Evolutionary conservation across 2,888 invertebrate genomes (phyloP).

Genomic region (Ophioninae sp.): DNA sequence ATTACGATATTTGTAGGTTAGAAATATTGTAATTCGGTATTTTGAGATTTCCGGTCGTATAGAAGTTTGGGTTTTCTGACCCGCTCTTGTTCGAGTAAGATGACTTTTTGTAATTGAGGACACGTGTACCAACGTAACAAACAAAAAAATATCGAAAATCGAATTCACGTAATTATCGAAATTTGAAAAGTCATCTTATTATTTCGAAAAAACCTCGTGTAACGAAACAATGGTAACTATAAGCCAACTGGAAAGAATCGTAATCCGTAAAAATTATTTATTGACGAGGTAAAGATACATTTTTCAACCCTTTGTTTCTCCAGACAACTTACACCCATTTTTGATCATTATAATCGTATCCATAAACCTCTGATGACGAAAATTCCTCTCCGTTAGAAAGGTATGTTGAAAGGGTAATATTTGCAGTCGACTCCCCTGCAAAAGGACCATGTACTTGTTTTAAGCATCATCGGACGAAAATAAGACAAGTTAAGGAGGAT

Average conservation of each 20-base stretch:
- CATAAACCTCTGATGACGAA: neutral
- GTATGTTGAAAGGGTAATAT: conserved; percentile 71
- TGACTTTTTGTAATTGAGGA: too few species aligned
- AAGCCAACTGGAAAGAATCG: neutral
- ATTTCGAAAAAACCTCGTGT: too few species aligned
- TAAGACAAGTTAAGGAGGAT: neutral
- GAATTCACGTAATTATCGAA: too few species aligned
- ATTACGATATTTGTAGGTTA: too few species aligned
- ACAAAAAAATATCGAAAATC: too few species aligned
- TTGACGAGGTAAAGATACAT: neutral
- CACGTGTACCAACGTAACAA: too few species aligned
- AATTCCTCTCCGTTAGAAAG: conserved; percentile 24
- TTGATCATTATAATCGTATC: neutral
- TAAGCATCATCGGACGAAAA: neutral
- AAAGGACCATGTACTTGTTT: conserved; percentile 52
- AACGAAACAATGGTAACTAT: neutral
- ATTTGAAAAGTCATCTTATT: too few species aligned
- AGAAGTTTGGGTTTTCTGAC: too few species aligned
- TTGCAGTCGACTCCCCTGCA: conserved; percentile 70
- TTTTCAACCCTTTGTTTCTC: too few species aligned
- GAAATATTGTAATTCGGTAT: too few species aligned
- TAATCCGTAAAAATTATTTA: neutral
- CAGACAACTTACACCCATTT: neutral
- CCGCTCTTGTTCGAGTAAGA: too few species aligned
- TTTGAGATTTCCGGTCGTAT: too few species aligned